These are phyloP conservation scores for Cynaeus angustus DNA, from an alignment of 2,888 invertebrate species.

Conservation along the genomic window DNA sequence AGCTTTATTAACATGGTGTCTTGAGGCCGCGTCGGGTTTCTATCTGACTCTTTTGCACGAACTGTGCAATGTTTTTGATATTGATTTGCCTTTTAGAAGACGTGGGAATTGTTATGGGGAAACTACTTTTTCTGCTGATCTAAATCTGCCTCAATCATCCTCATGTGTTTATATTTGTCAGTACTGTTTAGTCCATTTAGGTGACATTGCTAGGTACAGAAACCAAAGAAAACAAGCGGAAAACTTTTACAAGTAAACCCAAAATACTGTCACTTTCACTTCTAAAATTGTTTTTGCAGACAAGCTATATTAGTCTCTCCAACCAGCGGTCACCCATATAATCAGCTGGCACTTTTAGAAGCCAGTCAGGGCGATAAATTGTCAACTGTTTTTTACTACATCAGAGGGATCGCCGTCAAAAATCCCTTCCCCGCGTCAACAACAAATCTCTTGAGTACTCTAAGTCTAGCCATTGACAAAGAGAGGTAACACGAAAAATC, in stretches of 20 bases:
- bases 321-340: constrained; percentile 90
- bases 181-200: constrained; percentile 91
- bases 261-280: no score
- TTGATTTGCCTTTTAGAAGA: constrained; percentile 85
- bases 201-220: constrained; percentile 89
- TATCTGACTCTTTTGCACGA: constrained; percentile 88
- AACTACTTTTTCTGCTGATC: constrained; percentile 60
- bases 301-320: constrained; percentile 84
- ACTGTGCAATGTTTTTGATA: constrained; percentile 85
- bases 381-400: constrained; percentile 90
- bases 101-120: constrained; percentile 68
- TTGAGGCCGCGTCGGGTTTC: constrained; percentile 90
- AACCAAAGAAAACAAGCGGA: constrained; percentile 88
- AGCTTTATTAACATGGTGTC: constrained; percentile 84
- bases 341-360: constrained; percentile 88
- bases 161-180: constrained; percentile 91
- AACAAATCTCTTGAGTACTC: constrained; percentile 85
- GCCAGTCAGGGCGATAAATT: constrained; percentile 87
- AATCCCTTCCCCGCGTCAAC: constrained; percentile 90
- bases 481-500: constrained; percentile 64
- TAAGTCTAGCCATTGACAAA: constrained; percentile 75
- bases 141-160: constrained; percentile 75
- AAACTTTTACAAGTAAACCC: constrained; percentile 82
- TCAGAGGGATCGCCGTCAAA: constrained; percentile 86
- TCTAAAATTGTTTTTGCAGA: constrained; percentile 67